Percentiles rank a stretch among this genome's conserved stretches.
phyloP scores from a whole-genome alignment of 2,113 vertebrate species.

The Zosterops borbonicus region DNA sequence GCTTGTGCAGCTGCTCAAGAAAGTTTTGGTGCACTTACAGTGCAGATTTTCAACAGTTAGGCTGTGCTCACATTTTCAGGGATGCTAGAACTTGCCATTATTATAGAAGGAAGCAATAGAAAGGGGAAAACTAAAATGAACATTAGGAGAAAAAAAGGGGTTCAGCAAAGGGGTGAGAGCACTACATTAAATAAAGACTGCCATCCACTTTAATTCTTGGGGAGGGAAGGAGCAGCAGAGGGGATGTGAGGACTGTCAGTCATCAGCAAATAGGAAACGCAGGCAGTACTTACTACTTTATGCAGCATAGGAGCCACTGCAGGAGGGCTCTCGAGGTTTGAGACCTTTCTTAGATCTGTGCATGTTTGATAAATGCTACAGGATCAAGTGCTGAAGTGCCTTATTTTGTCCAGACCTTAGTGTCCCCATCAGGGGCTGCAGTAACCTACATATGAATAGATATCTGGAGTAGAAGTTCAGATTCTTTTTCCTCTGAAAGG shows the following conservation, averaged over 20 bases:
- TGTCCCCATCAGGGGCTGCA: not conserved
- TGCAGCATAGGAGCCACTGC: not conserved
- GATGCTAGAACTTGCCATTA: not conserved
- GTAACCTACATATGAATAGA: not conserved
- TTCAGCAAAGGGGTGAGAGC: not conserved
- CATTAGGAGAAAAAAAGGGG: not conserved
- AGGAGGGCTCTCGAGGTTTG: not conserved
- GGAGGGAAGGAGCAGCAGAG: not conserved
- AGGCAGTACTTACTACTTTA: not conserved
- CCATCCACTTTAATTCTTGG: not conserved
- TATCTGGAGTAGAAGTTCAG: not conserved
- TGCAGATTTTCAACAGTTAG: not conserved
- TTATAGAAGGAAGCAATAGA: not conserved
- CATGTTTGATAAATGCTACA: not conserved
- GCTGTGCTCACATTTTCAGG: not conserved
- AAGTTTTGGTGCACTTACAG: not conserved
- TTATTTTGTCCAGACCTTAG: not conserved
- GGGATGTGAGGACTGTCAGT: not conserved
- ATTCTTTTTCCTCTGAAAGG: not conserved
- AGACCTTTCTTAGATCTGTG: not conserved
- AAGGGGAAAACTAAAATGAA: not conserved
- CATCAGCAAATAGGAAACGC: not conserved
- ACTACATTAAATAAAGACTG: not conserved
- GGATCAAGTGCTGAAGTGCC: not conserved
- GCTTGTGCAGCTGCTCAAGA: not conserved